A percentile compares a stretch with the other conserved stretches of the same genome.
Conservation (phyloP, 2,888 invertebrate species). For the Apamea epomidion region DNA sequence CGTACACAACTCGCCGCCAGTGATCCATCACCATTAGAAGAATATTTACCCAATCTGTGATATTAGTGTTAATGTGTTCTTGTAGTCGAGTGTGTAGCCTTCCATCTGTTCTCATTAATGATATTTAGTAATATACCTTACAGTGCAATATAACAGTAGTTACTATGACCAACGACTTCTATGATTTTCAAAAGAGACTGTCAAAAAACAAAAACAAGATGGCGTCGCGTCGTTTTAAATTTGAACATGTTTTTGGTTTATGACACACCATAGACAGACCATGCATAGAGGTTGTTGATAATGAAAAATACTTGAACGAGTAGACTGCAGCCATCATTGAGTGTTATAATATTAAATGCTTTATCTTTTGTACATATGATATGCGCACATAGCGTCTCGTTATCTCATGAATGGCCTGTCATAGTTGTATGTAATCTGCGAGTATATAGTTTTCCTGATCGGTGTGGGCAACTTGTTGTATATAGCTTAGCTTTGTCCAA, state of each 20-base stretch:
- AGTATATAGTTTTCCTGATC: conserved; percentile 40
- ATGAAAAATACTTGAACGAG: conserved; percentile 36
- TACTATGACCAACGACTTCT: conserved; percentile 20
- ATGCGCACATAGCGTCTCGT: conserved; percentile 31
- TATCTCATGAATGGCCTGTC: conserved; percentile 51
- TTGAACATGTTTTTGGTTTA: conserved; percentile 18
- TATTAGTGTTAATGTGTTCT: conserved; percentile 82
- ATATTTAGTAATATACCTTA: conserved; percentile 64
- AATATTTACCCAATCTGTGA: conserved; percentile 82
- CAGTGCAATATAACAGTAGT: conserved; percentile 50
- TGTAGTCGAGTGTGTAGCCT: conserved; percentile 70
- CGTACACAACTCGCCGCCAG: conserved; percentile 88
- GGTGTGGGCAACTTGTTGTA: conserved; percentile 66
- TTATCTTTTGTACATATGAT: conserved; percentile 54
- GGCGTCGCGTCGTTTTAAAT: background rate
- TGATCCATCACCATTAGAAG: conserved; percentile 87
- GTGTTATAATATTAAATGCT: conserved; percentile 22
- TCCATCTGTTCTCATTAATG: conserved; percentile 76
- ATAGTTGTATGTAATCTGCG: conserved; percentile 46
- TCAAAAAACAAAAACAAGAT: conserved; percentile 7
- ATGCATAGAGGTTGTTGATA: background rate
- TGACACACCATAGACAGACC: background rate
- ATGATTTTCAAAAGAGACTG: background rate
- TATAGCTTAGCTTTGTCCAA: conserved; percentile 66
- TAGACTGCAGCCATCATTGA: conserved; percentile 34